Evolutionary conservation across 2,113 vertebrate species (phyloP).

Genomic region (Syrrhaptes paradoxus): DNA sequence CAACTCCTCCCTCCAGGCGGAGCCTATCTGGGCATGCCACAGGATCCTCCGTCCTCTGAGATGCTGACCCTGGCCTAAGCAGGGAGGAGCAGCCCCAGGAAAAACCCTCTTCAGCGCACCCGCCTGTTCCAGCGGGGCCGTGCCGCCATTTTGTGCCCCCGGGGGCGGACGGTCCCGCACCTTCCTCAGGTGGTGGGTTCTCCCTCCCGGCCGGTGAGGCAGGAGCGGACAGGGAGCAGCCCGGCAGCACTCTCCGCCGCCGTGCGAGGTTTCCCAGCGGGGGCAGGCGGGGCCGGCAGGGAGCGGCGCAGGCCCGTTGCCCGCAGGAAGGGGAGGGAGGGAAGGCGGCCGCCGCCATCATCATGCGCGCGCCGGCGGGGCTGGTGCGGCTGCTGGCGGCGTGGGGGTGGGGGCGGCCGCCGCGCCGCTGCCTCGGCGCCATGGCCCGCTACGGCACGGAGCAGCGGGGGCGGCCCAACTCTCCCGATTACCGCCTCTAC

Average conservation of each 20-base stretch:
- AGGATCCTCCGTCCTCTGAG: accelerated
- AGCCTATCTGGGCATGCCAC: accelerated
- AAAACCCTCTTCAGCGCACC: no score
- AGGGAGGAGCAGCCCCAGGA: background rate
- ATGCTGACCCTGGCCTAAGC: background rate
- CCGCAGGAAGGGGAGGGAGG: conserved; percentile 37
- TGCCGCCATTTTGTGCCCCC: background rate
- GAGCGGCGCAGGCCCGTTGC: background rate
- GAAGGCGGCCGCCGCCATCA: background rate
- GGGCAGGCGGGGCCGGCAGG: background rate
- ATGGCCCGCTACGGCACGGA: conserved; percentile 83
- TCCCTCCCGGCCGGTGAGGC: background rate
- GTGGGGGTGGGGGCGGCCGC: background rate
- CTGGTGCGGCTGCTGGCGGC: background rate
- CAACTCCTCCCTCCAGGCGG: accelerated
- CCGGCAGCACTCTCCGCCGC: accelerated
- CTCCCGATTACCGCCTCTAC: conserved; percentile 86
- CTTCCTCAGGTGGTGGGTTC: background rate
- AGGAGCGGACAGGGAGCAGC: background rate
- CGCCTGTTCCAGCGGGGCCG: accelerated
- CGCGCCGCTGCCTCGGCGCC: background rate
- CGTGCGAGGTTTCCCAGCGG: background rate
- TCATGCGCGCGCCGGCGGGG: background rate
- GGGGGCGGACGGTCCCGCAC: background rate
- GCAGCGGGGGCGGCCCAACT: conserved; percentile 80